phyloP scores from a whole-genome alignment of 2,113 vertebrate species.

The Gymnarchus niloticus region DNA sequence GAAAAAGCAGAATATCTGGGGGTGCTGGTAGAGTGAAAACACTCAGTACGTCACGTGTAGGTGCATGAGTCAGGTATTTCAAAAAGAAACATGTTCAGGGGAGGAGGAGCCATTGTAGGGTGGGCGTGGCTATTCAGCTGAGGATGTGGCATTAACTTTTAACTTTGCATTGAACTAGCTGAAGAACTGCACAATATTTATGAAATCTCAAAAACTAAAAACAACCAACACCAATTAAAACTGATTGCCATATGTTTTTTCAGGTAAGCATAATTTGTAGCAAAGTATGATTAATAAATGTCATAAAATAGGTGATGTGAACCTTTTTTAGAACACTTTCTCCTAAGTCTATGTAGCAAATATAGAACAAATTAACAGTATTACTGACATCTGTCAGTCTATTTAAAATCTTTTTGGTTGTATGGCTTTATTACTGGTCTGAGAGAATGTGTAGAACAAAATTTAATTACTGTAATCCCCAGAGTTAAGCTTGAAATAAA shows the following conservation, averaged over 20 bases:
- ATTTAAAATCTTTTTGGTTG: background rate
- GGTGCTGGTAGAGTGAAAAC: too few relatives aligned
- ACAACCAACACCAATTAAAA: background rate
- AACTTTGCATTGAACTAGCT: too few relatives aligned
- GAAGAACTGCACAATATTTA: background rate
- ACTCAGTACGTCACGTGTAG: too few relatives aligned
- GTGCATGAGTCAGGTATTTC: too few relatives aligned
- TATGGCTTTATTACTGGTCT: constrained; percentile 4
- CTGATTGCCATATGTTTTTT: background rate
- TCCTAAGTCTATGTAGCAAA: background rate
- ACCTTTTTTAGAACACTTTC: background rate
- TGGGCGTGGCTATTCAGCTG: too few relatives aligned
- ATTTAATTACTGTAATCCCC: constrained; percentile 13
- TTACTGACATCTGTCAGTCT: background rate
- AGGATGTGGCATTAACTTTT: too few relatives aligned
- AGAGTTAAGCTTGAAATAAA: constrained; percentile 29
- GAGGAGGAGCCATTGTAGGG: too few relatives aligned
- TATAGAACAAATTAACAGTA: background rate
- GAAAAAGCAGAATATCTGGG: too few relatives aligned
- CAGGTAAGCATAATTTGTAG: background rate
- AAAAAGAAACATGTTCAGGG: too few relatives aligned
- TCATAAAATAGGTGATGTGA: background rate
- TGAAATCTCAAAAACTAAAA: background rate
- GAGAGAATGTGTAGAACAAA: constrained; percentile 3
- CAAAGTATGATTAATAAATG: background rate